A percentile compares a stretch with the other conserved stretches of the same genome.
These are phyloP conservation scores for Rhizoglyphus robini DNA, from an alignment of 1,140 invertebrate species.

Conservation along the genomic window DNA sequence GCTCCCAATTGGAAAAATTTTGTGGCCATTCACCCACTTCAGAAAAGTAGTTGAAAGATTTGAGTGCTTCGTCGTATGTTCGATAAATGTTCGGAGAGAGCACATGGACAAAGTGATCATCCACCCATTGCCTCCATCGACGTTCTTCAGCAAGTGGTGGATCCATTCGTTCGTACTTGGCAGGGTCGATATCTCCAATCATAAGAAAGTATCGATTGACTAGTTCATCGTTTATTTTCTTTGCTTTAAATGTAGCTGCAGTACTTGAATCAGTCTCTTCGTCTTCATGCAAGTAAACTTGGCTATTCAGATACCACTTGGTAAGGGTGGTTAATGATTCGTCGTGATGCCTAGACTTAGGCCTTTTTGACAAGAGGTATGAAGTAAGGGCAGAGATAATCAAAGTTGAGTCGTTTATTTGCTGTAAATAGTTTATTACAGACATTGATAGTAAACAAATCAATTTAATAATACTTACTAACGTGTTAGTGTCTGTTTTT, in stretches of 20 bases:
- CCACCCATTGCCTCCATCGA: conserved; percentile 88
- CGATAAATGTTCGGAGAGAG: conserved; percentile 95
- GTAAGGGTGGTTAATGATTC: conserved; percentile 49
- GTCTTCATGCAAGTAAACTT: conserved; percentile 47
- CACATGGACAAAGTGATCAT: conserved; percentile 62
- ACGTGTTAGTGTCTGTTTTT: background rate
- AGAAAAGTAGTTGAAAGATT: conserved; percentile 84
- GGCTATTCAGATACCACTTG: conserved; percentile 43
- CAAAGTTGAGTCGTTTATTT: conserved; percentile 82
- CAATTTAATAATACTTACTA: background rate
- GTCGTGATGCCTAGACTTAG: conserved; percentile 17
- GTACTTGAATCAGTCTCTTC: conserved; percentile 28
- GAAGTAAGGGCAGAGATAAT: conserved; percentile 79
- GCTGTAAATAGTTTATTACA: conserved; percentile 38
- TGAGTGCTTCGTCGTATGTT: conserved; percentile 61
- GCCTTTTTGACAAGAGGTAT: conserved; percentile 50
- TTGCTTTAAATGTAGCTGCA: background rate
- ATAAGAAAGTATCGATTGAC: conserved; percentile 93
- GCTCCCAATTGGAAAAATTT: conserved; percentile 64
- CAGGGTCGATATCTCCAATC: conserved; percentile 44
- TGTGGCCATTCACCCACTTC: conserved; percentile 78
- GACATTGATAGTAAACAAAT: background rate
- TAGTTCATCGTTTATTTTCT: conserved; percentile 48
- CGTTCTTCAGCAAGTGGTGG: conserved; percentile 49
- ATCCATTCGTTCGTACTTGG: conserved; percentile 18